phyloP scores from a whole-genome alignment of 1,140 invertebrate species.

The Bathynomus jamesi region DNA sequence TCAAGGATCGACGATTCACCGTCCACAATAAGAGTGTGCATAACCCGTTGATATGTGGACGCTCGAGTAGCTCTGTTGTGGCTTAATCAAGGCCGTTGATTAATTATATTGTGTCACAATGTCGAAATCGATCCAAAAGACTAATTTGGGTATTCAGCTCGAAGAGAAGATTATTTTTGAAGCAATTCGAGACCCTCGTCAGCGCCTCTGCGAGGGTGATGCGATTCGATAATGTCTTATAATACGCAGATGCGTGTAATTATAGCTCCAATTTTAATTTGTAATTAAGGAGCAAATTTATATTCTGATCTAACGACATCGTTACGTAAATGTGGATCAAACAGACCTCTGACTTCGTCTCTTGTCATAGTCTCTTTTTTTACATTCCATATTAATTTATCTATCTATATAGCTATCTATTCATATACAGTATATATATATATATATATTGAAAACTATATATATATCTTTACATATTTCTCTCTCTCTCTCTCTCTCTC shows the following conservation, averaged over 20 bases:
- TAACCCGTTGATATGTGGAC: not conserved
- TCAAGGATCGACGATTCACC: not conserved
- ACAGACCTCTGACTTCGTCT: too few species aligned
- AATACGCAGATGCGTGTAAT: not conserved
- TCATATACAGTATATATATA: too few species aligned
- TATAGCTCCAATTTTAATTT: not conserved
- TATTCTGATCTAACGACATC: too few species aligned
- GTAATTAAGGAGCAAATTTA: too few species aligned
- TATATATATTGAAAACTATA: too few species aligned
- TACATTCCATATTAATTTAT: too few species aligned
- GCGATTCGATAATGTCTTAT: not conserved
- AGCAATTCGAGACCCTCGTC: not conserved
- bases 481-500: too few species aligned
- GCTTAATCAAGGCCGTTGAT: not conserved
- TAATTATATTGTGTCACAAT: not conserved
- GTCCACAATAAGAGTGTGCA: not conserved
- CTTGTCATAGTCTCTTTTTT: too few species aligned
- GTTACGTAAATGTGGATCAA: too few species aligned
- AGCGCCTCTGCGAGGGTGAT: not conserved
- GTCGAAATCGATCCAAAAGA: not conserved
- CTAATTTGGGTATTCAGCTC: not conserved
- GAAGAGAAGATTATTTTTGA: not conserved
- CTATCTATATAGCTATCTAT: too few species aligned
- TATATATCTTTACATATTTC: too few species aligned
- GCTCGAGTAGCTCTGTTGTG: not conserved